Base-by-base conservation (phyloP, 2,797 vertebrate genomes). In the Falco concolor region DNA sequence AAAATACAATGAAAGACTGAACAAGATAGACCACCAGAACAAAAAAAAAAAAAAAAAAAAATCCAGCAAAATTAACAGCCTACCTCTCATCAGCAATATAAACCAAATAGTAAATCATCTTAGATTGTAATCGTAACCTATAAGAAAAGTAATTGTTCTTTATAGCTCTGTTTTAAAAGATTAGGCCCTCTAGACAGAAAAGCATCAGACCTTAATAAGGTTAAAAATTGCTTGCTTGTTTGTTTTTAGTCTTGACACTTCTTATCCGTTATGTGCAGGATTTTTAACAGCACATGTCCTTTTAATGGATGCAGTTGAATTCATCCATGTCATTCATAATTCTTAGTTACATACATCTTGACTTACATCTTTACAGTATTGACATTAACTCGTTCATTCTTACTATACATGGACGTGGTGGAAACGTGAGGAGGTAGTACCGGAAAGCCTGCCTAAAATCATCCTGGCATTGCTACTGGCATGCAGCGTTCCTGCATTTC, bases 121-220 rank as follows among this genome's bases (percentile, higher is more conserved):
- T 18, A 34, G 45, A 93, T 54, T 91, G 77, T 53, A 93, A 95
- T 95, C 19, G 1, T 70, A 87, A 76, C 77, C 81, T 90, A 69
- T 93, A 85, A 96, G 80, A 42, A 77, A 85, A 89, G 42, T 59
- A 95, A 95, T 95, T 95, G 54, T 90, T 95, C 69, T 70, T 69
- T 87, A 87, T 63, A 84, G 84, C 24, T 88, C 40, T 94, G 77
- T 40, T 81, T 94, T 88, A 92, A 76, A 96, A 90, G 69, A 93
- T 94, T 84, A 95, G 84, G 53, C 84, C 84, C 53, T 80, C 79
- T 73, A 84, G 49, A 88, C 52, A 94, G 79, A 91, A 95, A 93
- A n/a, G 47, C 72, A 85, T 87, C 84, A 72, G 83, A 95, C 56
- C 93, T 94, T 70, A 96, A 84, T 87, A 84, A 94, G 53, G 87